Evolutionary conservation across 1,140 invertebrate species (phyloP), one percentile per base, ranked within the genome.

Genomic region (Hermatobates lingyangjiaoensis): DNA sequence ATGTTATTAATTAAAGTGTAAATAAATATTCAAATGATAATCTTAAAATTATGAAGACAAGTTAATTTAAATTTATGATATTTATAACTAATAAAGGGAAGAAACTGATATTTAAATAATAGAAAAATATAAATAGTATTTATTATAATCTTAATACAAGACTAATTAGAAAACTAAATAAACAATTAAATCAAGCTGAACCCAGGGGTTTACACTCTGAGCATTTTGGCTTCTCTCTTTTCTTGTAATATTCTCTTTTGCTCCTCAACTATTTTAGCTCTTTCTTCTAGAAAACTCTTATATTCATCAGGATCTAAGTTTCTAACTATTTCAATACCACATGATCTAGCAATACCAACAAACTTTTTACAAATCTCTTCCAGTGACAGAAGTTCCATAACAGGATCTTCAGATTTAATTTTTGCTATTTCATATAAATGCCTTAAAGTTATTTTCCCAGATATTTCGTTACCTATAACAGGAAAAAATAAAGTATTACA

Each of bases 401-500:
- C 66, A 24, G 84, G 82, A 71, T 98, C 95, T 65, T 84, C 64
- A 15, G 76, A 71, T 70, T 98, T 98, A 2, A 98, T 87, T 68
- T 80, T 76, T 0, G 95, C 94, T 62, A 99, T 98, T 78, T 99
- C 95, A 70, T 98, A 99, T 27, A 98, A 66, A 70, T 99, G 95
- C 66, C 96, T 98, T 0, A 93, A 61, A 1, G 91, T 91, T 46
- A 98, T 75, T 72, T 83, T 94, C 0, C 95, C 95, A 60, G 79
- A 74, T 18, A 81, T 68, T 70, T 97, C 90, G 57, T 71, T 69
- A 14, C 71, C 83, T 85, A 59, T 54, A 72, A 71, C 57, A 58
- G n/a, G n/a, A n/a, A n/a, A n/a, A n/a, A n/a, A n/a, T n/a, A n/a
- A n/a, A n/a, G n/a, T n/a, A n/a, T n/a, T n/a, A n/a, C n/a, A n/a